Conservation (phyloP, 2,888 invertebrate genomes). For the Plutella xylostella region DNA sequence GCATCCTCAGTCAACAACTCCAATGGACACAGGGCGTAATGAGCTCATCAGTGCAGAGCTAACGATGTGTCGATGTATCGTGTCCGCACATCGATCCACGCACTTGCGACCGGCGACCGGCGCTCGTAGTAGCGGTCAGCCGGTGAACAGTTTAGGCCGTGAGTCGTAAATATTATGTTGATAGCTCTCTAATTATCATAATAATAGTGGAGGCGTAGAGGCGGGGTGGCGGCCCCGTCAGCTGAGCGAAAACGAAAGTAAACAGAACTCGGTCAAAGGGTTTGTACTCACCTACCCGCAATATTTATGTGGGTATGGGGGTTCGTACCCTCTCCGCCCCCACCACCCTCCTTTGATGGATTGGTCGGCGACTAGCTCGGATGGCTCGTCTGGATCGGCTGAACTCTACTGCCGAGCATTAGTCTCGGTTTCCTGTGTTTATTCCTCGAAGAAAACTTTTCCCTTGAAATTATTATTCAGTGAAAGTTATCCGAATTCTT, state of each 20-base stretch:
- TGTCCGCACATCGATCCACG: neutral
- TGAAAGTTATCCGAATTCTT: slow-evolving; percentile 58
- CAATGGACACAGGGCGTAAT: too few relatives aligned
- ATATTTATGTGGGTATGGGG: slow-evolving; percentile 67
- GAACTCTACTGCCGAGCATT: slow-evolving; percentile 50
- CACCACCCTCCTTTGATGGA: slow-evolving; percentile 64
- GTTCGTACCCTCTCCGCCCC: slow-evolving; percentile 54
- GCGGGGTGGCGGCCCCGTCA: slow-evolving; percentile 60
- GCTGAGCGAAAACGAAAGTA: slow-evolving; percentile 72
- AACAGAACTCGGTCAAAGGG: slow-evolving; percentile 72
- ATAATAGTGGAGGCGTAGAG: slow-evolving; percentile 57
- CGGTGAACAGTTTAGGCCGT: neutral
- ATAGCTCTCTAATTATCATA: slow-evolving; percentile 65
- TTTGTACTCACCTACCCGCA: slow-evolving; percentile 70
- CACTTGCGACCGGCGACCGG: neutral
- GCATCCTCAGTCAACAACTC: too few relatives aligned
- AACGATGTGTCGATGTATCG: neutral
- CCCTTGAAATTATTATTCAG: slow-evolving; percentile 57
- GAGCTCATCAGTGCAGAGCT: too few relatives aligned
- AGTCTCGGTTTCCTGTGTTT: slow-evolving; percentile 53
- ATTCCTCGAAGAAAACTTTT: slow-evolving; percentile 50
- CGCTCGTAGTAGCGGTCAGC: neutral
- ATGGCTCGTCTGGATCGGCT: slow-evolving; percentile 57
- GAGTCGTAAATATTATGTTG: slow-evolving; percentile 23
- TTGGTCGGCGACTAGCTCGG: slow-evolving; percentile 66